A percentile compares a stretch with the other conserved stretches of the same genome.
Conservation (phyloP, 2,113 vertebrate species). For the Podarcis raffonei region DNA sequence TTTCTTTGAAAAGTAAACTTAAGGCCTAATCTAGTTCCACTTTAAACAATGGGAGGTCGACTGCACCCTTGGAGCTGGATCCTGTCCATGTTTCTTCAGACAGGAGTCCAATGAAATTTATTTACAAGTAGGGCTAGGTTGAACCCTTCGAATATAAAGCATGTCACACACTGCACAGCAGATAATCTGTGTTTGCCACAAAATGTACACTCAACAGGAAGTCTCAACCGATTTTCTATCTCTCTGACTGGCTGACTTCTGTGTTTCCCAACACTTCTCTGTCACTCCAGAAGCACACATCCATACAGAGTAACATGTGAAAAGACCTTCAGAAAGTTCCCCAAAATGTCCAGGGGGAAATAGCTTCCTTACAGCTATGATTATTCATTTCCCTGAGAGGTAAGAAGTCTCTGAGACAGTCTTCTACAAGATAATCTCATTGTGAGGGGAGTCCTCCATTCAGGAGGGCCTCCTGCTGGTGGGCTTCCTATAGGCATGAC, state of each 20-base stretch:
- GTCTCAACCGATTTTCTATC: not conserved
- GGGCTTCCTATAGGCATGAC: too few species aligned
- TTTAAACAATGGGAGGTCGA: not conserved
- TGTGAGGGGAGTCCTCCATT: not conserved
- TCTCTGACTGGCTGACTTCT: not conserved
- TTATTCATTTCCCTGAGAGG: not conserved
- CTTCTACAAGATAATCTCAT: not conserved
- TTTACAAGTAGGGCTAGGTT: not conserved
- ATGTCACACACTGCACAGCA: constrained; percentile 1
- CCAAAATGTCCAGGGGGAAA: not conserved
- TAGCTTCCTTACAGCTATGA: not conserved
- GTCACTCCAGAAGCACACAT: not conserved
- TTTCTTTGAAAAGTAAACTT: constrained; percentile 43
- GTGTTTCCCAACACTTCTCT: not conserved
- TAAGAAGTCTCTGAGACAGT: not conserved
- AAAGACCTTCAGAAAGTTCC: not conserved
- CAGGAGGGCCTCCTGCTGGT: too few species aligned
- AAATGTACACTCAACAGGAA: not conserved
- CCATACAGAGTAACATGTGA: not conserved
- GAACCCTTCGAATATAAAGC: not conserved
- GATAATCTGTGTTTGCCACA: not conserved
- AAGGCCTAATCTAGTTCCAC: not conserved
- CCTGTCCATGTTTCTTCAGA: not conserved
- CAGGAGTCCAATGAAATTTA: not conserved
- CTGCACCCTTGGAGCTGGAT: not conserved